These are phyloP conservation scores for Bubo scandiacus DNA, from an alignment of 2,113 vertebrate genomes.

Conservation along the genomic window DNA sequence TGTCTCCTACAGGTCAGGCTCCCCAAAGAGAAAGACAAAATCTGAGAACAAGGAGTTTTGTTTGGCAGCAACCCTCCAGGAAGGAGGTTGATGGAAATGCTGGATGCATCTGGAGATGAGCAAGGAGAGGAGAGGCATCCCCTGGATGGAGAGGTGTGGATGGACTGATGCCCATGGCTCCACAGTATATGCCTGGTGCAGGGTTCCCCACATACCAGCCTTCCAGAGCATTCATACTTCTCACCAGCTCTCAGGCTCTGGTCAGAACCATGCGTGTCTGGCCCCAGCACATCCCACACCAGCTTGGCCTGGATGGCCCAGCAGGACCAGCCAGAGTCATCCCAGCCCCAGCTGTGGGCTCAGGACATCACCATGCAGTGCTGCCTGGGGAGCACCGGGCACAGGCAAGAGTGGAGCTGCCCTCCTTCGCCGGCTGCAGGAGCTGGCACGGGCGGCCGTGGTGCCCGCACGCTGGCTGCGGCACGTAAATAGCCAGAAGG, in stretches of 20 bases:
- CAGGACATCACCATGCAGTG: rapidly evolving
- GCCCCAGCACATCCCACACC: not conserved
- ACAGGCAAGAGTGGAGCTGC: rapidly evolving
- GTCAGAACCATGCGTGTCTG: rapidly evolving
- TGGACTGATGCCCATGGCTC: not conserved
- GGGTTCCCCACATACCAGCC: rapidly evolving
- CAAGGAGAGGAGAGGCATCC: not conserved
- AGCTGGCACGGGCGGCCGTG: not conserved
- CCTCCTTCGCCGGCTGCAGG: rapidly evolving
- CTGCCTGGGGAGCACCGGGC: not conserved
- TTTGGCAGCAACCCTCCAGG: not conserved
- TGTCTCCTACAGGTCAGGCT: not conserved
- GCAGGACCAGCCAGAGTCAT: not conserved
- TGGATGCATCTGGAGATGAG: not conserved
- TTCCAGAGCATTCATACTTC: not conserved
- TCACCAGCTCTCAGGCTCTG: not conserved
- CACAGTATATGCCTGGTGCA: not conserved
- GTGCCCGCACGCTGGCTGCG: not conserved
- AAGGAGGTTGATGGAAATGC: not conserved
- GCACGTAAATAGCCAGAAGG: not conserved
- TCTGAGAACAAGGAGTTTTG: not conserved
- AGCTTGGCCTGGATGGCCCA: not conserved
- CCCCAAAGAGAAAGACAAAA: not conserved
- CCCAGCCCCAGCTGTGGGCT: not conserved
- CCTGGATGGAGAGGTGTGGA: not conserved